A percentile compares a stretch with the other conserved stretches of the same genome.
Evolutionary conservation across 2,113 vertebrate species (phyloP).

Genomic region (Ivindomyrus marchei): DNA sequence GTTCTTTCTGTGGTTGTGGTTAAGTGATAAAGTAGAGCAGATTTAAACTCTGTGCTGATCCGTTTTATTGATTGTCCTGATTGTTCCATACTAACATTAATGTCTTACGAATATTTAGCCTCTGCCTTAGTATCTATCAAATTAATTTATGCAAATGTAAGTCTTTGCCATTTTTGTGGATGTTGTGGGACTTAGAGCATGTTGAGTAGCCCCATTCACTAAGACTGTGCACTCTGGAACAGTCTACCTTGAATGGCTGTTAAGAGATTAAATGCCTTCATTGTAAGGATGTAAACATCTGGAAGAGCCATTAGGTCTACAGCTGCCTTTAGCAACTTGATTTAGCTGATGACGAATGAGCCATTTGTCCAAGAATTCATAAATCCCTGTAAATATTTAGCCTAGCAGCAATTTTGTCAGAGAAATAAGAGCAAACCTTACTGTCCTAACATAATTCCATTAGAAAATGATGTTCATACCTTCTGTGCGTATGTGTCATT

Average conservation of each 20-base stretch:
- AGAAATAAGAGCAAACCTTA: neutral
- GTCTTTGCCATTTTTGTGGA: neutral
- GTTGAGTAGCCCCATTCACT: neutral
- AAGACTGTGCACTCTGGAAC: neutral
- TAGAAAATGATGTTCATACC: neutral
- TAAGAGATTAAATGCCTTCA: neutral
- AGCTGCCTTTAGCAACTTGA: neutral
- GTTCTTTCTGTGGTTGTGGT: neutral
- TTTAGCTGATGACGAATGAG: slow-evolving; percentile 8
- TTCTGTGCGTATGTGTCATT: neutral
- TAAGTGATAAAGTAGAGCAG: neutral
- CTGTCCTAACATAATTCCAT: neutral
- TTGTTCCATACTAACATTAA: neutral
- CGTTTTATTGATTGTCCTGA: neutral
- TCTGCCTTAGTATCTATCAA: neutral
- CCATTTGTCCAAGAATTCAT: slow-evolving; percentile 4
- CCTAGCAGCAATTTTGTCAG: neutral
- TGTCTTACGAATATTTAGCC: neutral
- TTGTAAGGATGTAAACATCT: neutral
- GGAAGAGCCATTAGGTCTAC: neutral
- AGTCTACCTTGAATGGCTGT: neutral
- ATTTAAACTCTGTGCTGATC: neutral
- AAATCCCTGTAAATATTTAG: slow-evolving; percentile 15
- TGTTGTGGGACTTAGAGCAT: neutral
- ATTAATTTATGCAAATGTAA: neutral